Base-by-base conservation (phyloP, 2,797 vertebrate genomes). In the Coreius guichenoti region DNA sequence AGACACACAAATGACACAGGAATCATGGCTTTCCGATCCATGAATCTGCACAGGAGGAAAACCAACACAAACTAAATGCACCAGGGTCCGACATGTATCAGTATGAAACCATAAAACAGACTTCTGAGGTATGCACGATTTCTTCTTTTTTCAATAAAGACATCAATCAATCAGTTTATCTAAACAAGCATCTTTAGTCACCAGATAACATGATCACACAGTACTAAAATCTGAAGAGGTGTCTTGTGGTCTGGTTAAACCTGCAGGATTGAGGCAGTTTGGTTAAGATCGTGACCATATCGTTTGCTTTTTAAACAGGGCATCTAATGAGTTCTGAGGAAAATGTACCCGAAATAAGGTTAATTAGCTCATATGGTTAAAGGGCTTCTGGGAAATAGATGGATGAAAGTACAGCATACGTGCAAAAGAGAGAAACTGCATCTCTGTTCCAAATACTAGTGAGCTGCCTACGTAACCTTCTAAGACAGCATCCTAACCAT, bases 121-220 rank as follows among this genome's bases (percentile, higher is more conserved):
- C 89, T 89, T 85, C 86, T 93, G 94, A 95, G 94, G 94, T 94
- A 94, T 91, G 86, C 84, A 76, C 88, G 91, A 89, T 82, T 81
- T 86, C 89, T 75, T 90, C 80, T 87, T 88, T 86, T 87, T 86
- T 69, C 88, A 79, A 43, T 45, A 72, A 70, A 68, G 79, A 87
- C 54, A 85, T 76, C 3, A 13, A 43, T 8, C 56, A 26, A 90
- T 91, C 85, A 90, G 84, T 73, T 83, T 88, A 91, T 89, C 89
- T 90, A 5, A 56, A 69, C 26, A 45, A 51, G 26, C 56, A 33
- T 47, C 8, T 31, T 29, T 26, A 83, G 67, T 29, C n/a, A 17
- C 13, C 45, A 43, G 8, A 58, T 5, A 31, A 31, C 17, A 68
- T 43, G 12, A 39, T 54, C 33, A 75, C 58, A 56, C 73, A 84